Evolutionary conservation across 2,113 vertebrate species (phyloP).

Genomic region (Gymnocephalus cernua): DNA sequence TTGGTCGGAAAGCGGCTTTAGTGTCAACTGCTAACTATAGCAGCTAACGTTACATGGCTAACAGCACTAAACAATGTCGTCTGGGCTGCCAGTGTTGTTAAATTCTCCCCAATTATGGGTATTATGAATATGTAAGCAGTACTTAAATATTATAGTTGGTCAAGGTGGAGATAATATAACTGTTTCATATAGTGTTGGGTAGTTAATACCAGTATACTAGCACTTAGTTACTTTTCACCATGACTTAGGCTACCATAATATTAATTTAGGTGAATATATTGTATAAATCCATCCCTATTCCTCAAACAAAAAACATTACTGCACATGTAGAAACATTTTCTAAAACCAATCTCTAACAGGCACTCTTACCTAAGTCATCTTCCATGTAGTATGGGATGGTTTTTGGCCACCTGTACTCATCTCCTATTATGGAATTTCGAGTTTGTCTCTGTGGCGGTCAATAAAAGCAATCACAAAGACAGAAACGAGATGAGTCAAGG

Average conservation of each 20-base stretch:
- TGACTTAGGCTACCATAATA: background rate
- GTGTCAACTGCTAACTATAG: too few relatives aligned
- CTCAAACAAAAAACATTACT: background rate
- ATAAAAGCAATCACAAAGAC: constrained; percentile 16
- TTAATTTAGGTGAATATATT: background rate
- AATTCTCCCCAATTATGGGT: too few relatives aligned
- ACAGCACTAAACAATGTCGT: too few relatives aligned
- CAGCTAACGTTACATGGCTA: too few relatives aligned
- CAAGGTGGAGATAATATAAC: background rate
- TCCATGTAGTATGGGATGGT: constrained; percentile 91
- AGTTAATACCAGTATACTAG: background rate
- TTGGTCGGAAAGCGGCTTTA: too few relatives aligned
- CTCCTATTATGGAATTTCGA: constrained; percentile 91
- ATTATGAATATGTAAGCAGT: background rate
- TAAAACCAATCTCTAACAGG: background rate
- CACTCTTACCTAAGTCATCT: constrained; percentile 87
- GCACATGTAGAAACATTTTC: background rate
- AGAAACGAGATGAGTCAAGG: background rate
- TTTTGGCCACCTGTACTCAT: constrained; percentile 90
- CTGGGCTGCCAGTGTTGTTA: too few relatives aligned
- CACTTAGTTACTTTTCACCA: background rate
- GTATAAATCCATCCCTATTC: background rate
- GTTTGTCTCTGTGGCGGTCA: constrained; percentile 68
- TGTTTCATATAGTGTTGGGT: background rate
- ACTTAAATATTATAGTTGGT: background rate